Base-by-base conservation (phyloP, 2,113 vertebrate species). In the Mobula birostris region DNA sequence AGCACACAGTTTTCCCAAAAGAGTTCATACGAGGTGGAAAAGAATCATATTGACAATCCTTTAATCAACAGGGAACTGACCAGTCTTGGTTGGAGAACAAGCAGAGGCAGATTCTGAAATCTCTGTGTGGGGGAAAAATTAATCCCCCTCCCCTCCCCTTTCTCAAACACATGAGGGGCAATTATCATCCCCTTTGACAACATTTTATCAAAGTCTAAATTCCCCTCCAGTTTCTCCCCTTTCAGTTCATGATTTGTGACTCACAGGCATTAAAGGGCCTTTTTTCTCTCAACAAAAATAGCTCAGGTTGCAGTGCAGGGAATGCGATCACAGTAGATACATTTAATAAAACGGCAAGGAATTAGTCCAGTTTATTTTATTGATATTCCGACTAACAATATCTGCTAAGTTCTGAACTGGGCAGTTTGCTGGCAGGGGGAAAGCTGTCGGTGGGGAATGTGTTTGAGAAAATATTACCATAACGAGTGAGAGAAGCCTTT, bases 401-500 rank as follows among this genome's bases (percentile, higher is more conserved):
- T 93, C 91, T 76, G 91, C 70, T 93, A 93, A 93, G 91, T 93
- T 76, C 68, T 93, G 91, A 76, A 74, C n/a, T 56, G 91, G 91
- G 91, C 91, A 93, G 40, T 93, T 93, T 93, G 5, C 40, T 74
- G 91, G 70, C 70, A 74, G 1, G 32, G 5, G 40, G 24, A 93
- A 93, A 48, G 21, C 91, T 93, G 91, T 93, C 70, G 24, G 91
- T 74, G 32, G 91, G 70, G 91, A 74, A 74, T 93, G 91, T 93
- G 19, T 93, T 93, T 74, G 91, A 93, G 70, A 93, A 93, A 93
- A 93, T 74, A 93, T 93, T 93, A 56, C 91, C 91, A 74, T 93
- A 72, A 56, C 91, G 36, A 72, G 91, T 56, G 91, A 93, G 91
- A 72, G 91, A 74, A 93, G 36, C 24, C 91, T 93, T 93, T 93